These are phyloP conservation scores for Oryctes rhinoceros DNA, from an alignment of 1,140 invertebrate genomes.

Conservation along the genomic window DNA sequence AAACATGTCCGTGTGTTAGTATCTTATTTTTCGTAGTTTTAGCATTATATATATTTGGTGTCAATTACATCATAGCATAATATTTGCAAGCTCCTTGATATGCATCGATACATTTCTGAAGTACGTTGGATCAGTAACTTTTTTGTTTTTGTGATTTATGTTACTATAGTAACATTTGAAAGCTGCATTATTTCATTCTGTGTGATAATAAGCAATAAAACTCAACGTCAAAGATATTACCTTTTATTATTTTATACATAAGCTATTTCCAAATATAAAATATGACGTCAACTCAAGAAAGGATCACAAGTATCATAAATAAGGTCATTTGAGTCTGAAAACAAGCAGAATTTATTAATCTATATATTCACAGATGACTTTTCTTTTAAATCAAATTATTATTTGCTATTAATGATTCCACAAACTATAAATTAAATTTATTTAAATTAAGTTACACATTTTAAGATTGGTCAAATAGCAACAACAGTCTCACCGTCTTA, in stretches of 20 bases:
- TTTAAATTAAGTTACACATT: conserved; percentile 6
- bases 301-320: conserved; percentile 28
- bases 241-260: conserved; percentile 42
- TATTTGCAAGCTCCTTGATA: too few species aligned
- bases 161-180: too few species aligned
- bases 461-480: conserved; percentile 8
- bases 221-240: conserved; percentile 34
- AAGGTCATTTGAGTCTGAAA: conserved; percentile 2
- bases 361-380: not conserved
- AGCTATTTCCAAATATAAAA: conserved; percentile 43
- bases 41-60: too few species aligned
- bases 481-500: conserved; percentile 10
- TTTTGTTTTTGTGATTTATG: too few species aligned
- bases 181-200: too few species aligned
- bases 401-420: not conserved
- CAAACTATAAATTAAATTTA: conserved; percentile 6
- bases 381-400: not conserved
- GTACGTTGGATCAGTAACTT: too few species aligned
- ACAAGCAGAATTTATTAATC: not conserved
- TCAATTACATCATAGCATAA: too few species aligned
- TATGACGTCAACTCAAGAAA: conserved; percentile 26
- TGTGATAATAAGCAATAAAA: too few species aligned
- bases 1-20: too few species aligned
- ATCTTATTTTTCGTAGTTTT: too few species aligned
- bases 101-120: too few species aligned